Evolutionary conservation across 2,797 vertebrate species (phyloP).

Genomic region (Bucorvus abyssinicus): DNA sequence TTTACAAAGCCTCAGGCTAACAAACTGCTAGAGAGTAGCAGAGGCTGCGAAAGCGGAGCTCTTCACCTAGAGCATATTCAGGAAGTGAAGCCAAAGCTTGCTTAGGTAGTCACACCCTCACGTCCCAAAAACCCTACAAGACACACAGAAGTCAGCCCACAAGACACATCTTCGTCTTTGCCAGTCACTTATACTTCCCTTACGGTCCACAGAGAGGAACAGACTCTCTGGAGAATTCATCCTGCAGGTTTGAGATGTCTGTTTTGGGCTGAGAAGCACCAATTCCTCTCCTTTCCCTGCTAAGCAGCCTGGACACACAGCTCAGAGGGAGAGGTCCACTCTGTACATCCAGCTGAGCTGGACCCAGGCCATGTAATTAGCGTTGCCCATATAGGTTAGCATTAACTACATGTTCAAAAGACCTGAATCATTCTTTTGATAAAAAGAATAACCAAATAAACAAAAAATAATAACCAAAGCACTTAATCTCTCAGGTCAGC

Average conservation of each 20-base stretch:
- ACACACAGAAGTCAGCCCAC: not conserved
- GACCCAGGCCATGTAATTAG: not conserved
- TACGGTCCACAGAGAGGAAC: not conserved
- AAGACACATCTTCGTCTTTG: not conserved
- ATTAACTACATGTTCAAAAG: not conserved
- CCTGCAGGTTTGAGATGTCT: accelerated
- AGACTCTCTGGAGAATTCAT: not conserved
- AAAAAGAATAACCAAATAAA: not conserved
- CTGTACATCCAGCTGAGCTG: accelerated
- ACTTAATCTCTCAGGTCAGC: not conserved
- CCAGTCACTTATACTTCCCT: not conserved
- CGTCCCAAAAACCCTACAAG: not conserved
- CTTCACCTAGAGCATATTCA: not conserved
- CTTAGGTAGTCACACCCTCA: not conserved
- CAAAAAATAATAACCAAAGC: not conserved
- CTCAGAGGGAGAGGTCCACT: not conserved
- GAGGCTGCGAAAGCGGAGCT: not conserved
- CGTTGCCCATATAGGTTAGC: not conserved
- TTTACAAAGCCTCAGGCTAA: not conserved
- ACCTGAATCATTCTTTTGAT: not conserved
- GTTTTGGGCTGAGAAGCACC: not conserved
- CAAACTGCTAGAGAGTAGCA: not conserved
- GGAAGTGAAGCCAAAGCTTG: not conserved
- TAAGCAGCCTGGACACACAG: not conserved
- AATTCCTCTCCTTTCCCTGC: not conserved